These are phyloP conservation scores for Pollimyrus isidori DNA, from an alignment of 2,113 vertebrate species.

Conservation along the genomic window DNA sequence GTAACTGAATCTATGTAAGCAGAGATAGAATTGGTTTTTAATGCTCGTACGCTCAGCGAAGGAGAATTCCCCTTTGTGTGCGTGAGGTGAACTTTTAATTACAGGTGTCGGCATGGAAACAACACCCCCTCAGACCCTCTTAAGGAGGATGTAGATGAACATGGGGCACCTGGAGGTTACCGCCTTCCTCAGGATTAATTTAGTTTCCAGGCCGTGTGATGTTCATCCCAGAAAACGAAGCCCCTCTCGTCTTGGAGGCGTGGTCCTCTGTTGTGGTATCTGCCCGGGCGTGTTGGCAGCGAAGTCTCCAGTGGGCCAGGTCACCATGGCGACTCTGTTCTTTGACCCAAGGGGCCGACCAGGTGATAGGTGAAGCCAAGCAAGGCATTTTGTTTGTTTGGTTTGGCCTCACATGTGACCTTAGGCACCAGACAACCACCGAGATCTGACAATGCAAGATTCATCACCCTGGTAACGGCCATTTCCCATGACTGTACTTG, in stretches of 20 bases:
- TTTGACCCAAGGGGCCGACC: background rate
- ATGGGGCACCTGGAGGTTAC: conserved; percentile 40
- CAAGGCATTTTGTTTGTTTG: background rate
- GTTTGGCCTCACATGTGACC: background rate
- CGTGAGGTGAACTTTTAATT: conserved; percentile 65
- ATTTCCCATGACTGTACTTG: background rate
- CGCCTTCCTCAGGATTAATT: conserved; percentile 22
- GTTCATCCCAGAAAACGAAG: background rate
- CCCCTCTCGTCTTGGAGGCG: background rate
- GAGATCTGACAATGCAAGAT: background rate
- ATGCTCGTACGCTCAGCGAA: conserved; percentile 83
- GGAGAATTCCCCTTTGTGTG: conserved; percentile 62
- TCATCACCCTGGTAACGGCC: background rate
- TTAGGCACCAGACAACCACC: background rate
- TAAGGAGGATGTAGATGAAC: conserved; percentile 52
- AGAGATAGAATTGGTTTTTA: conserved; percentile 96
- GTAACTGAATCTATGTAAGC: conserved; percentile 61
- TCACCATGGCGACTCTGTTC: conserved; percentile 27
- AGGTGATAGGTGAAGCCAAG: background rate
- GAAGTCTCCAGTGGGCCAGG: conserved; percentile 1
- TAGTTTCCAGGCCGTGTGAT: conserved; percentile 14
- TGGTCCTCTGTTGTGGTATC: conserved; percentile 29
- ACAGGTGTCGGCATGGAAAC: conserved; percentile 58
- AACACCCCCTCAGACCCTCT: conserved; percentile 36
- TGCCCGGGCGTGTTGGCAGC: conserved; percentile 21